Percentiles rank a stretch among this genome's conserved stretches.
These are phyloP conservation scores for Drosophila triauraria DNA, from an alignment of 1,140 invertebrate species.

Conservation along the genomic window DNA sequence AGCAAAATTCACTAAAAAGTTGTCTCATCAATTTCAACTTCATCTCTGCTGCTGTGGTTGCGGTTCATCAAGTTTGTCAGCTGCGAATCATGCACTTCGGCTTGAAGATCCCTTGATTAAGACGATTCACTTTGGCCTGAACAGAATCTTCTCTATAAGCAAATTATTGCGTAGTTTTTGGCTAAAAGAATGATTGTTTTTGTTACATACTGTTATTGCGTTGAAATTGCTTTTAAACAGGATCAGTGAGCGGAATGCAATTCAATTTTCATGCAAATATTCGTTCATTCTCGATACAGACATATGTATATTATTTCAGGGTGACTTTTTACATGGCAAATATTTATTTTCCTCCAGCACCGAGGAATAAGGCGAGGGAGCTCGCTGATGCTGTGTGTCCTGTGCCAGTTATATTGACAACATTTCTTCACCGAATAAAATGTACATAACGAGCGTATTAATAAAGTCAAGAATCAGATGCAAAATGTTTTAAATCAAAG, in stretches of 20 bases:
- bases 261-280: constrained; percentile 32
- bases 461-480: constrained; percentile 60
- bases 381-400: neutral
- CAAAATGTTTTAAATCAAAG: constrained; percentile 69
- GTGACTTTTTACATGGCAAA: constrained; percentile 30
- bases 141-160: constrained; percentile 9
- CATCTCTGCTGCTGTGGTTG: neutral
- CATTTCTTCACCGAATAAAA: constrained; percentile 6
- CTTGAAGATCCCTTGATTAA: constrained; percentile 8
- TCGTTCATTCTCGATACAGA: constrained; percentile 44
- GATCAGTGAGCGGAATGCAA: neutral
- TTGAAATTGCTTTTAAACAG: constrained; percentile 6
- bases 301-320: constrained; percentile 32
- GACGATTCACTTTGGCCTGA: neutral
- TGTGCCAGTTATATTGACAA: constrained; percentile 8
- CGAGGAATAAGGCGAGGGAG: neutral
- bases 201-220: constrained; percentile 5
- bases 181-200: constrained; percentile 41
- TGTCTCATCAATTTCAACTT: constrained; percentile 34
- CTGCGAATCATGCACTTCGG: constrained; percentile 21
- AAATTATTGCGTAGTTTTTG: constrained; percentile 2
- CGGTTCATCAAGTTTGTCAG: constrained; percentile 33
- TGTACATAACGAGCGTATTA: constrained; percentile 40
- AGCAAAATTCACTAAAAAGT: neutral
- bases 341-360: constrained; percentile 44